A percentile compares a stretch with the other conserved stretches of the same genome.
These are phyloP conservation scores for Alosa sapidissima DNA, from an alignment of 2,797 vertebrate species.

Conservation along the genomic window DNA sequence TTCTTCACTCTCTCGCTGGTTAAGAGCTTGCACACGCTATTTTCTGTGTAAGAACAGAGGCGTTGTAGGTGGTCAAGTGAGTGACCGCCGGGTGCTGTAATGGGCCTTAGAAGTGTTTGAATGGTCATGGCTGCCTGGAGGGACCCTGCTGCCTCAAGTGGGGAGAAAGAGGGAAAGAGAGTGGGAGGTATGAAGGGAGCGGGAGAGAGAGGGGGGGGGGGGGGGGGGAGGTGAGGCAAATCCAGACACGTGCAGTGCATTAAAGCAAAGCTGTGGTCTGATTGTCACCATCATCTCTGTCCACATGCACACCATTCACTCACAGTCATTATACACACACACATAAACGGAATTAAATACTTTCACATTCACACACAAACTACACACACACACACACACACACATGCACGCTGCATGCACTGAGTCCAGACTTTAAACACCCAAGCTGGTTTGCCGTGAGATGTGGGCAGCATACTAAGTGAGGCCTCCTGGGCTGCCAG, in stretches of 20 bases:
- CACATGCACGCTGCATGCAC: neutral
- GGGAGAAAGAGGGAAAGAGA: neutral
- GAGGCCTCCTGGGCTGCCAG: constrained; percentile 10
- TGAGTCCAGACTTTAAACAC: constrained; percentile 6
- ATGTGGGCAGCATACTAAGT: constrained; percentile 23
- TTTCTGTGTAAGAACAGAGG: neutral
- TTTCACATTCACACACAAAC: neutral
- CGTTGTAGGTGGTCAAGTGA: neutral
- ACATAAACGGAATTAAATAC: neutral
- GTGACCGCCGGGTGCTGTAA: neutral
- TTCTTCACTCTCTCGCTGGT: neutral
- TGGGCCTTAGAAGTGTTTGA: neutral
- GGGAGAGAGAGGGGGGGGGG: neutral
- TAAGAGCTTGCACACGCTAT: neutral
- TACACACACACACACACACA: neutral
- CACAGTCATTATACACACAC: neutral
- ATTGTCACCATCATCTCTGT: neutral
- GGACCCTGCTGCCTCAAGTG: neutral
- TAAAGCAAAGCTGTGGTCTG: neutral
- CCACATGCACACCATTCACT: neutral
- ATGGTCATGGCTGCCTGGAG: neutral
- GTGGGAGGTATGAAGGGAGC: neutral
- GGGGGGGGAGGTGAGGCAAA: neutral
- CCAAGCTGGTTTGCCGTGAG: neutral
- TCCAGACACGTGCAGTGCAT: neutral